Percentiles rank a stretch among this genome's conserved stretches.
These are phyloP conservation scores for Takifugu flavidus DNA, from an alignment of 2,113 vertebrate genomes.

Conservation along the genomic window DNA sequence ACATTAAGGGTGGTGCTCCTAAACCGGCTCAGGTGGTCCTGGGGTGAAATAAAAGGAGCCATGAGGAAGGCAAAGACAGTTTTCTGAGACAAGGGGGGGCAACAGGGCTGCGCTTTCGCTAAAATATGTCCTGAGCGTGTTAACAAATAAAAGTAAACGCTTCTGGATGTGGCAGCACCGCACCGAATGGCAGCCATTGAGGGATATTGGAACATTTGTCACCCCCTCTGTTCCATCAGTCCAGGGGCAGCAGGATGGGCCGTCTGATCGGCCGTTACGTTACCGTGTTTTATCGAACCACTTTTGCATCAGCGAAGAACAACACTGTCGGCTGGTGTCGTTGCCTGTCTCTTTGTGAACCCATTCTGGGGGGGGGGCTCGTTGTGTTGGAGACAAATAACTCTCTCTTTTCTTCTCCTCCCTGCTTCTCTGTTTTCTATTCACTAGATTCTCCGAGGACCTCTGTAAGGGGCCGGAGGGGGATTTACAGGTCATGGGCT, in stretches of 20 bases:
- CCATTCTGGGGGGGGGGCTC: constrained; percentile 17
- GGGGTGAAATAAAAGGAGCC: constrained; percentile 6
- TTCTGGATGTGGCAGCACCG: constrained; percentile 16
- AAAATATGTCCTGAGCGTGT: constrained; percentile 41
- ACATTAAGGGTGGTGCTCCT: too few relatives aligned
- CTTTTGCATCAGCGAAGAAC: constrained; percentile 46
- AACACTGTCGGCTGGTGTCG: constrained; percentile 35
- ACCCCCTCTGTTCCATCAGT: constrained; percentile 14
- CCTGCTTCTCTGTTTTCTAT: constrained; percentile 23
- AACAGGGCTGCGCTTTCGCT: constrained; percentile 18
- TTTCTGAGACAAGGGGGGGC: constrained; percentile 19
- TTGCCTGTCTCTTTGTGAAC: constrained; percentile 30
- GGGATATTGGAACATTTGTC: constrained; percentile 46
- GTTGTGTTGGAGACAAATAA: constrained; percentile 51
- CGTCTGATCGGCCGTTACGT: constrained; percentile 31
- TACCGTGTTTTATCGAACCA: constrained; percentile 58
- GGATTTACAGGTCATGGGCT: constrained; percentile 27
- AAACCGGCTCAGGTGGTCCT: neutral
- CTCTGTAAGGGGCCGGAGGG: constrained; percentile 31
- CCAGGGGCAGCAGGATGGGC: constrained; percentile 14
- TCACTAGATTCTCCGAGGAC: constrained; percentile 25
- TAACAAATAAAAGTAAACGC: constrained; percentile 36
- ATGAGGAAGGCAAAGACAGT: constrained; percentile 18
- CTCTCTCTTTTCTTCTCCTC: constrained; percentile 29
- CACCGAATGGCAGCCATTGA: constrained; percentile 23